Conservation (phyloP, 2,888 invertebrate species). For the Rutpela maculata region DNA sequence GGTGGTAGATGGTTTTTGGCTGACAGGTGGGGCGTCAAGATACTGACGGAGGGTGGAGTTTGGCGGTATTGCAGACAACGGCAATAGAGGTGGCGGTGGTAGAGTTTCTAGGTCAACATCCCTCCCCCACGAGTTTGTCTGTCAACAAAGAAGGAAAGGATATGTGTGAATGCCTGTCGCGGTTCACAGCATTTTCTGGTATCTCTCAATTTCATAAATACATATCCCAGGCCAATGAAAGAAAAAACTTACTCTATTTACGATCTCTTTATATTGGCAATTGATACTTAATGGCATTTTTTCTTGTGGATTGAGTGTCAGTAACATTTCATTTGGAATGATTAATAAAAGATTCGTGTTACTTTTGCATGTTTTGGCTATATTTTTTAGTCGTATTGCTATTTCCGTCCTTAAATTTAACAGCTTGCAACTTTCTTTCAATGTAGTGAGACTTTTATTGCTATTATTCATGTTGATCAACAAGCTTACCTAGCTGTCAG, state of each 20-base stretch:
- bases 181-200: conserved; percentile 53
- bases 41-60: conserved; percentile 58
- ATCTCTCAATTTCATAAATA: conserved; percentile 42
- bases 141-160: conserved; percentile 84
- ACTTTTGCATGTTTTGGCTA: too few relatives aligned
- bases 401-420: too few relatives aligned
- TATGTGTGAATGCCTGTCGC: conserved; percentile 66
- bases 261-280: background rate
- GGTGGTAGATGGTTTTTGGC: conserved; percentile 45
- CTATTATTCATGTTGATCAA: too few relatives aligned
- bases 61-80: conserved; percentile 60
- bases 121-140: conserved; percentile 77
- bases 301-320: background rate
- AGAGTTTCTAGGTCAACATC: conserved; percentile 72
- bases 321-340: background rate
- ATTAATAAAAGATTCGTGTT: background rate
- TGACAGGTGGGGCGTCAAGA: conserved; percentile 55
- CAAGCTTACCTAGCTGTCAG: too few relatives aligned
- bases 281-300: too few relatives aligned
- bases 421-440: too few relatives aligned
- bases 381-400: too few relatives aligned
- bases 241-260: background rate
- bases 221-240: conserved; percentile 3
- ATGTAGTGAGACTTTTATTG: too few relatives aligned
- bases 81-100: conserved; percentile 47